These are phyloP conservation scores for Caenorhabditis sinica DNA, from an alignment of 2,888 invertebrate species.

Conservation along the genomic window DNA sequence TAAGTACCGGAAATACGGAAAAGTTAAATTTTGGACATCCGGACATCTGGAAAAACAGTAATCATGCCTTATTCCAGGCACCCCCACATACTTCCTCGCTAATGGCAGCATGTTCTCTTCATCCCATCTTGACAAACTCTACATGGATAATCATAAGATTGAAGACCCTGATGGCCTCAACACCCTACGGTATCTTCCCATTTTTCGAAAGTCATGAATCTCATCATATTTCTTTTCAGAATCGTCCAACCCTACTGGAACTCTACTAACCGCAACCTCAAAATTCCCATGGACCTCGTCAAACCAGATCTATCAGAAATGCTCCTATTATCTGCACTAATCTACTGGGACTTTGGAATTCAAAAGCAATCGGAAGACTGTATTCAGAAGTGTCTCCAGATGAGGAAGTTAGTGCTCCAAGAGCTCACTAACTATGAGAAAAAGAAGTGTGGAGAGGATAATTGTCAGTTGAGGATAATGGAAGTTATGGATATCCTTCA, in stretches of 20 bases:
- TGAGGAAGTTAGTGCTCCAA: not conserved
- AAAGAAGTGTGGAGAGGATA: not conserved
- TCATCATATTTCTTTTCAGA: constrained; percentile 14
- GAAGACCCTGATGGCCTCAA: not conserved
- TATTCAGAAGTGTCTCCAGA: not conserved
- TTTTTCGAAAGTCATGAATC: not conserved
- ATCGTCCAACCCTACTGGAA: constrained; percentile 12
- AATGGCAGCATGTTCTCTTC: not conserved
- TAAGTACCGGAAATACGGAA: not conserved
- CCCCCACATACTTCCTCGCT: not conserved
- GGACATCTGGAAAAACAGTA: not conserved
- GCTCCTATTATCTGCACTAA: not conserved
- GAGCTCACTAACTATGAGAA: constrained; percentile 1
- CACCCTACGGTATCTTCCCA: not conserved
- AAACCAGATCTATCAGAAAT: not conserved
- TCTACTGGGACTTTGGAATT: constrained; percentile 20
- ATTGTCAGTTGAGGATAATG: not conserved
- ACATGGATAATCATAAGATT: not conserved
- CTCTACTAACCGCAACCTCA: not conserved
- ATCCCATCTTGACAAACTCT: not conserved
- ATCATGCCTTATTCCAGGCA: not conserved
- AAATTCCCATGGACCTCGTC: not conserved
- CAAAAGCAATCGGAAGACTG: constrained; percentile 2
- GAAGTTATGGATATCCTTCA: constrained; percentile 7
- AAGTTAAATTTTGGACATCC: not conserved